A percentile compares a stretch with the other conserved stretches of the same genome.
Evolutionary conservation across 2,797 vertebrate species (phyloP).

Genomic region (Channallabes apus): DNA sequence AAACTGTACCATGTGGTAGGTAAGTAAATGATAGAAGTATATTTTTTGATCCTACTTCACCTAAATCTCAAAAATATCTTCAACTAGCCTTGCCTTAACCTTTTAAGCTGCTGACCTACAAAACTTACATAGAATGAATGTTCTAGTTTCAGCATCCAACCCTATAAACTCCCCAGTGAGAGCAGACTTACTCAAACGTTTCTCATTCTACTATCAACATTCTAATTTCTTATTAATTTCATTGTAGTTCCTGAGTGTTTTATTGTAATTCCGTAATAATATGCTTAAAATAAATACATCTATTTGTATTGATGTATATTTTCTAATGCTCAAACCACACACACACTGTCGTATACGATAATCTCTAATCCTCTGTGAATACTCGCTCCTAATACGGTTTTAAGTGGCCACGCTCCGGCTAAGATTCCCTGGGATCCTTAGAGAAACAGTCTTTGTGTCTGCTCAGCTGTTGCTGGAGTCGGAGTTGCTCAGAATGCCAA

Average conservation of each 20-base stretch:
- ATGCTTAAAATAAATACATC: neutral
- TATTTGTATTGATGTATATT: neutral
- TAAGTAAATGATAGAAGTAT: neutral
- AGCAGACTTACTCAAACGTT: neutral
- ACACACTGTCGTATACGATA: neutral
- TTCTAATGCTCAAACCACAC: neutral
- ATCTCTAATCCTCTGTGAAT: neutral
- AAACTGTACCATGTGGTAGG: neutral
- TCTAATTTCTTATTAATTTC: neutral
- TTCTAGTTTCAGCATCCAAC: neutral
- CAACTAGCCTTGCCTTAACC: neutral
- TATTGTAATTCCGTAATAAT: neutral
- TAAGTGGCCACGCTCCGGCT: neutral
- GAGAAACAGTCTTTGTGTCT: constrained; percentile 72
- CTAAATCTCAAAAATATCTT: neutral
- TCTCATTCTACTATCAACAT: neutral
- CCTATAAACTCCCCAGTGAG: neutral
- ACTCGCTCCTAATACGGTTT: neutral
- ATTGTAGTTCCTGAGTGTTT: neutral
- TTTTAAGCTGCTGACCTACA: neutral
- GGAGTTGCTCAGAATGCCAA: constrained; percentile 73
- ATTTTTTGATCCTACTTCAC: neutral
- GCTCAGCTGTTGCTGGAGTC: constrained; percentile 64
- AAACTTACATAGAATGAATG: neutral
- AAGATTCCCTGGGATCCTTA: constrained; percentile 65